Base-by-base conservation (phyloP, 2,888 invertebrate species). In the Drosophila niveifrons region DNA sequence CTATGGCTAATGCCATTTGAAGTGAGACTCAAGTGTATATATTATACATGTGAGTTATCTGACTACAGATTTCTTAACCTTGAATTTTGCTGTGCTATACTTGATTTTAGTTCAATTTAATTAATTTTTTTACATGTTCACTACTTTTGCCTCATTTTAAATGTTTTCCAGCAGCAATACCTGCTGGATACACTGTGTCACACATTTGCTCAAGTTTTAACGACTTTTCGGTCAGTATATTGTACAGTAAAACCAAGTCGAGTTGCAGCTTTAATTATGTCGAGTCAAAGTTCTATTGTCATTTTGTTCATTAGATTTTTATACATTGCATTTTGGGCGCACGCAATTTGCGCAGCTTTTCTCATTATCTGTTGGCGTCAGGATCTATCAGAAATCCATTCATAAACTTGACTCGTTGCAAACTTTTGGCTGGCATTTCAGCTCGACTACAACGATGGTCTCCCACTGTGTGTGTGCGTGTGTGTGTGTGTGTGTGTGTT, bases 311-410 rank as follows among this genome's bases (percentile, higher is more conserved):
- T 7, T 31, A 9, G 28, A 51, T 46, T 46, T 55, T 36, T 36
- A 11, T 36, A 36, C n/a, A 36, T 11, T 11, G 11, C n/a, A 6
- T 36, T 36, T 36, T n/a, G 2, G n/a, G 23, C 23, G 23, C 23
- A 23, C 39, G 46, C 18, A 23, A 13, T 34, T 53, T 44, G 17
- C 15, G 28, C 44, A 23, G 43, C 31, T 58, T 36, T 58, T 43
- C 29, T 64, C 28, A 44, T 43, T 58, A 29, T 50, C 56, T 57
- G 47, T 48, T 48, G 36, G 46, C 28, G 57, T 57, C 48, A 43
- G 57, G 28, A 64, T 57, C 63, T 64, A 57, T 64, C 57, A 57
- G 57, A 61, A 74, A 46, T 52, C 61, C 47, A 46, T 50, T 51
- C 50, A 63, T 52, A 64, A 72, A 72, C 47, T 64, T 52, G 56